Percentiles rank a stretch among this genome's conserved stretches.
Evolutionary conservation across 2,888 invertebrate genomes (phyloP).

Genomic region (Drosophila anomalipes): DNA sequence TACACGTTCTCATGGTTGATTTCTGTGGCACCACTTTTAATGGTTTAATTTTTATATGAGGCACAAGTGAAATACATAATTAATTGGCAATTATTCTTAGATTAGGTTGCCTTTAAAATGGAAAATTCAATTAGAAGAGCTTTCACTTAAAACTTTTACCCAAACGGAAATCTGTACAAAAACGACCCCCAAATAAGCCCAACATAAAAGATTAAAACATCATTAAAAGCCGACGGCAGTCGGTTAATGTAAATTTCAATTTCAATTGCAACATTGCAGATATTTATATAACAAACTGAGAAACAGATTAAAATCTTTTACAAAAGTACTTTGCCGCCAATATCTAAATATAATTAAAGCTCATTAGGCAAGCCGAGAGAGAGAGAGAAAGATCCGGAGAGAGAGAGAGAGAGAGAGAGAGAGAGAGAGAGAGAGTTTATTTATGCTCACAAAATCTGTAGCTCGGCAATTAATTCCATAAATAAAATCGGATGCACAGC

Average conservation of each 20-base stretch:
- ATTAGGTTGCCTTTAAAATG: background rate
- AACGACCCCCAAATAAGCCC: background rate
- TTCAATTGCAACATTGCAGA: background rate
- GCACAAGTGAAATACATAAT: too few relatives aligned
- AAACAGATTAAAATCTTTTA: slow-evolving; percentile 8
- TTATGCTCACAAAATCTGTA: slow-evolving; percentile 15
- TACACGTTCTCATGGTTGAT: slow-evolving; percentile 20
- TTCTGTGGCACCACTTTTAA: background rate
- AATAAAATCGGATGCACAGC: slow-evolving; percentile 46
- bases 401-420: background rate
- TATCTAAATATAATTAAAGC: slow-evolving; percentile 24
- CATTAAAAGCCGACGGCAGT: background rate
- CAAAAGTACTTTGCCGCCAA: background rate
- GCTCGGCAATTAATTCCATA: slow-evolving; percentile 60
- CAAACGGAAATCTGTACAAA: background rate
- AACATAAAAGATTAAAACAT: background rate
- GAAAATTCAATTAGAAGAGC: background rate
- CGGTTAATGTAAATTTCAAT: background rate
- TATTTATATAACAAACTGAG: slow-evolving; percentile 33
- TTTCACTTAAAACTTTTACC: background rate
- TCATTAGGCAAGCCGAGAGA: slow-evolving; percentile 16
- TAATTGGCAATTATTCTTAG: background rate
- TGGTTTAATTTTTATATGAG: background rate
- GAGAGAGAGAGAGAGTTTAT: background rate
- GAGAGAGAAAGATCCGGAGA: background rate